Base-by-base conservation (phyloP, 2,113 vertebrate genomes). In the Mugil cephalus region DNA sequence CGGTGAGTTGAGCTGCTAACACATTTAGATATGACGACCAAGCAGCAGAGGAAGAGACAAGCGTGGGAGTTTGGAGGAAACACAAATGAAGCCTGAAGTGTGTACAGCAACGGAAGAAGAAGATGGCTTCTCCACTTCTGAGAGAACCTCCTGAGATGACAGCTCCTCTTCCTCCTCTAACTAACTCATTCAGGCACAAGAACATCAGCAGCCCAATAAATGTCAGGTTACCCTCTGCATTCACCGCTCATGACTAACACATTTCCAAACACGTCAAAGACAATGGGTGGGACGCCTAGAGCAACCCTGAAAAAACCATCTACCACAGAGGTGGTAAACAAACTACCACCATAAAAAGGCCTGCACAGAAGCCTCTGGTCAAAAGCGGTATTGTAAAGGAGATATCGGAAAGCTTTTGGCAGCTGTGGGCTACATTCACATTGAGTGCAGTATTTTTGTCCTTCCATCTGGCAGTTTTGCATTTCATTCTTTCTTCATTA, bases 11-110 rank as follows among this genome's bases (percentile, higher is more conserved):
- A 65, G 62, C 68, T 55, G 35, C 64, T 55, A 61, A 79, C 74
- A 40, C 39, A 18, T 56, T 63, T 34, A 60, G 77, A 74, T n/a
- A 18, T 35, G 69, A 67, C 3, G 24, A 17, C 66, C 7, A 10
- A n/a, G 70, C 61, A 13, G 59, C 46, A 13, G 65, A 71, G 46
- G 63, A 69, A 59, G 51, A 62, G 48, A 69, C 15, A 21, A 71
- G 69, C 30, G 76, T 77, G 69, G 69, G 67, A 74, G 75, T 69
- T 69, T 36, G 59, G 39, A 70, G 56, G 59, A 82, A 65, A 79
- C 69, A 60, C 73, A 83, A 88, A 74, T 69, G 74, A 84, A 82
- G 76, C 79, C 53, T 76, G 77, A 88, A 83, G 54, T 56, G 77
- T 77, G 59, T 4, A 43, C 64, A 60, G 74, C 42, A 62, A 35